phyloP scores from a whole-genome alignment of 2,888 invertebrate genomes.

The Drosophila mulleri region DNA sequence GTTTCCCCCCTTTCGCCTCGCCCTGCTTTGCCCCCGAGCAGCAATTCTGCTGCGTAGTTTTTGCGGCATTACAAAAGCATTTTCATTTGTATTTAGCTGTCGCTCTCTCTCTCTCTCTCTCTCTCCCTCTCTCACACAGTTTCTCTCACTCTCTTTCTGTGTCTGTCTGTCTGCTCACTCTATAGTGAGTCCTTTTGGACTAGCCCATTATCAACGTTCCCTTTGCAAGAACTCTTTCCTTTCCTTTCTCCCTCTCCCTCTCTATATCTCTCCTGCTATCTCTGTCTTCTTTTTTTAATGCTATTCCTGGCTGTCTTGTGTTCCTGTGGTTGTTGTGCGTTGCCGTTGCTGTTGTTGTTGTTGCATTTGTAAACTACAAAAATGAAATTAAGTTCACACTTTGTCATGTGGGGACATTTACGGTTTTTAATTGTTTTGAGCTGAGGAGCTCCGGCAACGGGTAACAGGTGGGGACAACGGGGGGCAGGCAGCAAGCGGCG shows the following conservation, averaged over 20 bases:
- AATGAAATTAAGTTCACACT: constrained; percentile 82
- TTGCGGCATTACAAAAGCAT: constrained; percentile 74
- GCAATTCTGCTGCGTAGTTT: constrained; percentile 48
- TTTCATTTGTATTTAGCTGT: constrained; percentile 78
- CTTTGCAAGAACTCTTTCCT: constrained; percentile 34
- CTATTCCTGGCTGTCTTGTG: constrained; percentile 12
- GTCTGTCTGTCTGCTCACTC: not conserved
- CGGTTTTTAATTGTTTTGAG: constrained; percentile 78
- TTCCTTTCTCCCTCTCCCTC: not conserved
- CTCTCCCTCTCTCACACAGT: not conserved
- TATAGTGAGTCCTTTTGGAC: not conserved
- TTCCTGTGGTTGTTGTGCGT: constrained; percentile 12
- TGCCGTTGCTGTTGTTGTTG: constrained; percentile 28
- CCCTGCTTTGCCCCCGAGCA: not conserved
- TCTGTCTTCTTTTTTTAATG: not conserved
- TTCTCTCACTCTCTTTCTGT: too few species aligned
- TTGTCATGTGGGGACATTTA: constrained; percentile 81
- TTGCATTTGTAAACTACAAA: constrained; percentile 78
- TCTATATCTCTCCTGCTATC: not conserved
- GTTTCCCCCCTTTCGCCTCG: constrained; percentile 1
- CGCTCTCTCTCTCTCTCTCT: not conserved
- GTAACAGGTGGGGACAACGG: not conserved
- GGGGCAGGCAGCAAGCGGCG: not conserved
- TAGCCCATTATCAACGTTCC: constrained; percentile 52
- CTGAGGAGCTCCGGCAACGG: constrained; percentile 10